Evolutionary conservation across 2,113 vertebrate species (phyloP), one percentile per base, ranked within the genome.

Genomic region (Thomomys bottae): DNA sequence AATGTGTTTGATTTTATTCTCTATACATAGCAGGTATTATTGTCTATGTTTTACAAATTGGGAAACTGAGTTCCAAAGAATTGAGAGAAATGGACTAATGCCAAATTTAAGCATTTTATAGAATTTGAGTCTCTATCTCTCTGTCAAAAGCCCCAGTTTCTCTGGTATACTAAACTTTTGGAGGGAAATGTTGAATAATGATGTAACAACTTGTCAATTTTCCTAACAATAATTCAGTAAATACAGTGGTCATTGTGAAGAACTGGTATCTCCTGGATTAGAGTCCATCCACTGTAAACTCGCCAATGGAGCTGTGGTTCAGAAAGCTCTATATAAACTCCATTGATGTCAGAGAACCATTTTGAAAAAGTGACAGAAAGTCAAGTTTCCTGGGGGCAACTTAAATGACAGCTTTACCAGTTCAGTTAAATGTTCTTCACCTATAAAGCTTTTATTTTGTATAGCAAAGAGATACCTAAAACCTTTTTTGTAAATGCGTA

Each of bases 371-470:
- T 94, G 82, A 94, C 89, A 78, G n/a, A 91, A 64, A 90, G 67
- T 85, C 83, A 87, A 66, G 77, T 79, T 94, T 73, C 87, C 64
- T 18, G 4, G 5, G 40, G 40, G 88, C 34, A 67, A 40, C 28
- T 57, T n/a, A 57, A 34, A 45, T 87, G 77, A 90, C 86, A 92
- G 72, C 54, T 96, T 96, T 88, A 76, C 68, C 86, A 77, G 61
- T 77, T 87, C 18, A 73, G 2, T 88, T 78, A 75, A 82, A 85
- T 94, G 64, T 92, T 95, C 75, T 28, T 94, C 23, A 49, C 75
- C 71, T 90, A 3, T 81, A 78, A 91, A 93, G 57, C 80, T 94
- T 82, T 78, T 54, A 4, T 84, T 81, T 96, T 94, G 94, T 92
- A 93, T 93, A 92, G 90, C 93, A 94, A 94, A 85, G 45, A 89